Evolutionary conservation across 2,888 invertebrate species (phyloP).

Genomic region (Alentia gelatinosa): DNA sequence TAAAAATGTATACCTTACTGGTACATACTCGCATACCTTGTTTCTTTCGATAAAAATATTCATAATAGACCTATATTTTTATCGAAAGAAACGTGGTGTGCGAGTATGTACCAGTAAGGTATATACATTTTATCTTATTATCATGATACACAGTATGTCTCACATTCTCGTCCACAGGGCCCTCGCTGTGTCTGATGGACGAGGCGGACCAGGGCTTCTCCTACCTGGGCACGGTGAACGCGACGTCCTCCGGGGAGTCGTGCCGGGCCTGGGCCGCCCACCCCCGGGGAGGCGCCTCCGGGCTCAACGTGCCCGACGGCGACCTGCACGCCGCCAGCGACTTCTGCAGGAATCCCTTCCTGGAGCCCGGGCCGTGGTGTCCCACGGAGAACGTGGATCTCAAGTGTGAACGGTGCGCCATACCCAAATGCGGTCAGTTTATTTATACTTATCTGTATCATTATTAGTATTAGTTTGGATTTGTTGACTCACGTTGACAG

Average conservation of each 20-base stretch:
- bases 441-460: too few relatives aligned
- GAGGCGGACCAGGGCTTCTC: background rate
- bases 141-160: too few relatives aligned
- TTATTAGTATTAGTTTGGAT: too few relatives aligned
- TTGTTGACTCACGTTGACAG: too few relatives aligned
- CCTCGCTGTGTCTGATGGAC: background rate
- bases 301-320: background rate
- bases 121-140: too few relatives aligned
- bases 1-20: too few relatives aligned
- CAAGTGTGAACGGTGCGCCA: background rate
- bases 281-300: background rate
- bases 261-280: background rate
- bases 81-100: too few relatives aligned
- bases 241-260: background rate
- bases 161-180: too few relatives aligned
- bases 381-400: background rate
- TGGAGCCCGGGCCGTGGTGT: background rate
- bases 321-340: background rate
- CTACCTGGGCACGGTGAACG: background rate
- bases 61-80: too few relatives aligned
- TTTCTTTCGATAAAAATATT: too few relatives aligned
- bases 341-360: background rate
- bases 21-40: too few relatives aligned
- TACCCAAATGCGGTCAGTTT: background rate
- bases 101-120: too few relatives aligned